A percentile compares a stretch with the other conserved stretches of the same genome.
Evolutionary conservation across 1,140 invertebrate species (phyloP).

Genomic region (Polypedilum vanderplanki): DNA sequence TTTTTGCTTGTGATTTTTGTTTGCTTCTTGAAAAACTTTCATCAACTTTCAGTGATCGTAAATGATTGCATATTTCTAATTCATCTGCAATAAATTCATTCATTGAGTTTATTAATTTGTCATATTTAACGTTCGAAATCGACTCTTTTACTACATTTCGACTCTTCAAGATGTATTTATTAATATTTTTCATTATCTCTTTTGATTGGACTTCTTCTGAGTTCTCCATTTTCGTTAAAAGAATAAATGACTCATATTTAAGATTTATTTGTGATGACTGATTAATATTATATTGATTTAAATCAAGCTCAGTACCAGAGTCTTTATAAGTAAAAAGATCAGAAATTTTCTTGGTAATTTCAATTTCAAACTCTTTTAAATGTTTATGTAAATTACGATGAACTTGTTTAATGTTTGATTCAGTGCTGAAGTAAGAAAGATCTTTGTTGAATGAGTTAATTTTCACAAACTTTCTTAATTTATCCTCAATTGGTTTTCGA

Average conservation of each 20-base stretch:
- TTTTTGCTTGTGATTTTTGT: conserved; percentile 72
- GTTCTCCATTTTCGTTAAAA: background rate
- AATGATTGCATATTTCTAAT: conserved; percentile 54
- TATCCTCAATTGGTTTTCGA: conserved; percentile 78
- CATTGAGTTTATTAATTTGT: conserved; percentile 50
- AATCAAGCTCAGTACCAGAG: conserved; percentile 34
- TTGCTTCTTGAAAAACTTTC: conserved; percentile 57
- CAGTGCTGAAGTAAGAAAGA: conserved; percentile 89
- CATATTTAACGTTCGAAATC: conserved; percentile 50
- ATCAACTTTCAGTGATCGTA: conserved; percentile 58
- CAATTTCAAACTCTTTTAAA: conserved; percentile 68
- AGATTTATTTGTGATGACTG: conserved; percentile 34
- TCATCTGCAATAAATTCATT: conserved; percentile 58
- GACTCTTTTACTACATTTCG: conserved; percentile 56
- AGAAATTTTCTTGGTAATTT: conserved; percentile 44
- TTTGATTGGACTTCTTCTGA: background rate
- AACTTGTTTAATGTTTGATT: conserved; percentile 76
- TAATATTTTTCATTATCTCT: conserved; percentile 36
- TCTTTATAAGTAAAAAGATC: conserved; percentile 41
- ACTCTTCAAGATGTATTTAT: conserved; percentile 50
- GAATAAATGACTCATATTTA: conserved; percentile 31
- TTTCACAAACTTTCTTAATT: conserved; percentile 88
- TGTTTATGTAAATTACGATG: conserved; percentile 82
- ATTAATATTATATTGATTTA: conserved; percentile 32
- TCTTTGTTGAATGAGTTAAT: conserved; percentile 92